These are phyloP conservation scores for Thymelicus lineola DNA, from an alignment of 2,888 invertebrate species.

Conservation along the genomic window DNA sequence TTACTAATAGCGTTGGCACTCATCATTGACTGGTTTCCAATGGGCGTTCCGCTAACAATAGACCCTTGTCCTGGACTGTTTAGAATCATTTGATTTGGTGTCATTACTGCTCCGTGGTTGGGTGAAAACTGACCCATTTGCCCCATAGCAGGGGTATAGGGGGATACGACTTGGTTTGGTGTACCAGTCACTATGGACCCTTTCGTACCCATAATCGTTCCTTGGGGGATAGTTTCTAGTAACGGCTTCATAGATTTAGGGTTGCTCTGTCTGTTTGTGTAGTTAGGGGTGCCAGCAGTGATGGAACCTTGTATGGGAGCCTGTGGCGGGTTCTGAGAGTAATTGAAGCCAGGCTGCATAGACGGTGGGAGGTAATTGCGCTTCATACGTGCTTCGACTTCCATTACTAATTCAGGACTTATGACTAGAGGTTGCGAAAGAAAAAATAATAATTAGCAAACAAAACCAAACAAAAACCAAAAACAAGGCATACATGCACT, in stretches of 20 bases:
- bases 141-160: conserved; percentile 52
- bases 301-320: conserved; percentile 55
- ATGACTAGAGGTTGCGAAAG: conserved; percentile 87
- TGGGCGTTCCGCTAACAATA: conserved; percentile 36
- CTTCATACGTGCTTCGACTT: conserved; percentile 95
- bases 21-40: conserved; percentile 43
- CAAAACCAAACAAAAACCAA: conserved; percentile 41
- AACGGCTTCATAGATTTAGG: conserved; percentile 65
- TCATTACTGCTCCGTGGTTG: conserved; percentile 48
- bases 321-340: conserved; percentile 70
- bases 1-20: conserved; percentile 29
- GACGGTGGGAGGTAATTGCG: conserved; percentile 91
- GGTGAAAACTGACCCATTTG: conserved; percentile 52
- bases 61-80: conserved; percentile 42
- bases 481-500: conserved; percentile 52
- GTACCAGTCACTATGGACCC: conserved; percentile 57
- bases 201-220: conserved; percentile 62
- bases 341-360: conserved; percentile 79
- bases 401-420: conserved; percentile 94
- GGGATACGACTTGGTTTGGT: conserved; percentile 52
- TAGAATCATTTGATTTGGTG: conserved; percentile 38
- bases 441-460: conserved; percentile 52
- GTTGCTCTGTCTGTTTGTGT: conserved; percentile 46
- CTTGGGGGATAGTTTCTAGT: conserved; percentile 74
- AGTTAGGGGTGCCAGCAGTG: conserved; percentile 59